Percentiles rank a stretch among this genome's conserved stretches.
Conservation (phyloP, 2,888 invertebrate genomes). For the Ceraclea dissimilis region DNA sequence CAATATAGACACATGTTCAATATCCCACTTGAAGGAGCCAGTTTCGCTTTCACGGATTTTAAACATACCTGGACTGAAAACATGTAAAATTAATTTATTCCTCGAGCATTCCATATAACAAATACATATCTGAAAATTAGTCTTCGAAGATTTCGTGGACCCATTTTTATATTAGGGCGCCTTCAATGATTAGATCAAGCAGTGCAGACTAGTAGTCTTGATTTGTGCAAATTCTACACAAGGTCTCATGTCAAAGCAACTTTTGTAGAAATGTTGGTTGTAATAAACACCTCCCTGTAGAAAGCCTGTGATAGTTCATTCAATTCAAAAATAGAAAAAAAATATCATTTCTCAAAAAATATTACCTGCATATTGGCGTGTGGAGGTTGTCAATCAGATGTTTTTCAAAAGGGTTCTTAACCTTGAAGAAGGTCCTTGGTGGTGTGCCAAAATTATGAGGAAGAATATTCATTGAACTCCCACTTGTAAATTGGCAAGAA, state of each 20-base stretch:
- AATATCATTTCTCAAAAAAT: too few species aligned
- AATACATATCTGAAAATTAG: constrained; percentile 2
- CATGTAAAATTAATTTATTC: constrained; percentile 11
- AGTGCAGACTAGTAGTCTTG: too few species aligned
- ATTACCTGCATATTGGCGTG: constrained; percentile 63
- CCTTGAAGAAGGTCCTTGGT: constrained; percentile 18
- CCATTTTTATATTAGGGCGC: too few species aligned
- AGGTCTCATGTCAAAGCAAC: too few species aligned
- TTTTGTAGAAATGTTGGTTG: too few species aligned
- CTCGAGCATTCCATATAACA: too few species aligned
- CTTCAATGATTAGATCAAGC: too few species aligned
- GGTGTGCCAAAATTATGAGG: constrained; percentile 15
- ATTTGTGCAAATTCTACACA: too few species aligned
- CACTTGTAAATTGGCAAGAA: constrained; percentile 16
- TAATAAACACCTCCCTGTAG: too few species aligned
- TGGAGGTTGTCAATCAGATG: constrained; percentile 57
- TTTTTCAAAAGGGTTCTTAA: constrained; percentile 63
- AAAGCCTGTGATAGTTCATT: too few species aligned
- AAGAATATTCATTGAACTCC: constrained; percentile 10
- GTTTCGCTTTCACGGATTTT: constrained; percentile 32
- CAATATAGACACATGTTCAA: constrained; percentile 61
- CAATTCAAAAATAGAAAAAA: too few species aligned
- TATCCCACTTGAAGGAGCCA: constrained; percentile 55
- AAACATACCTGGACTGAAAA: constrained; percentile 44
- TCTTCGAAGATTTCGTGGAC: neutral